A percentile compares a stretch with the other conserved stretches of the same genome.
Conservation (phyloP, 2,797 vertebrate species). For the Odontamblyopus lacepedii region DNA sequence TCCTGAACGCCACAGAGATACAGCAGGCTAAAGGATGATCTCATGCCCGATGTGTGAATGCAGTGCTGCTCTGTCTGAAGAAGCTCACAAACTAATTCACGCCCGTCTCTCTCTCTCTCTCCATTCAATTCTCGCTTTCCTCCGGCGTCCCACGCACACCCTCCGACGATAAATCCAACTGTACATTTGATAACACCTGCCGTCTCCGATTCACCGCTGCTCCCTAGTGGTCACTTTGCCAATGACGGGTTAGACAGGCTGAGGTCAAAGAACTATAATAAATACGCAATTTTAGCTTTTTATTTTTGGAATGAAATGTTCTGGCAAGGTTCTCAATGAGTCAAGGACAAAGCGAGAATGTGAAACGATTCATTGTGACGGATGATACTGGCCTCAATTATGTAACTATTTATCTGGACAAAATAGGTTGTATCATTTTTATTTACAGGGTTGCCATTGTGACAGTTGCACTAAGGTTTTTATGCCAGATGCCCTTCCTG, state of each 20-base stretch:
- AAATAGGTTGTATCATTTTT: neutral
- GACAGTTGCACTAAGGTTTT: neutral
- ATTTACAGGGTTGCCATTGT: neutral
- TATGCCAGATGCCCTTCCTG: no score
- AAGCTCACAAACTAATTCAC: constrained; percentile 37
- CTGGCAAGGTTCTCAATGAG: neutral
- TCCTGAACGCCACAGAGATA: constrained; percentile 39
- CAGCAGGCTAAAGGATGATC: constrained; percentile 63
- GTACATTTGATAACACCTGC: constrained; percentile 33
- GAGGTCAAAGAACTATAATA: constrained; percentile 1
- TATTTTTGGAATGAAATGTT: constrained; percentile 4
- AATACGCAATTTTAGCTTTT: neutral
- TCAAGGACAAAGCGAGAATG: neutral
- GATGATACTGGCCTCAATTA: neutral
- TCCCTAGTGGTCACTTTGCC: constrained; percentile 19
- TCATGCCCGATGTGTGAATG: constrained; percentile 66
- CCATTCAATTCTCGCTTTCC: constrained; percentile 63
- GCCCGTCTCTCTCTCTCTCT: constrained; percentile 28
- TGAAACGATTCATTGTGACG: neutral
- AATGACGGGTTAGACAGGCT: constrained; percentile 6
- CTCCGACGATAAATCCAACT: constrained; percentile 4
- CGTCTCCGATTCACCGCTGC: constrained; percentile 7
- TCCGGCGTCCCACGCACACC: constrained; percentile 21
- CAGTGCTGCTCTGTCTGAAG: constrained; percentile 51
- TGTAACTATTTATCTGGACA: neutral